Base-by-base conservation (phyloP, 2,888 invertebrate species). In the Nipponacmea schrenckii region DNA sequence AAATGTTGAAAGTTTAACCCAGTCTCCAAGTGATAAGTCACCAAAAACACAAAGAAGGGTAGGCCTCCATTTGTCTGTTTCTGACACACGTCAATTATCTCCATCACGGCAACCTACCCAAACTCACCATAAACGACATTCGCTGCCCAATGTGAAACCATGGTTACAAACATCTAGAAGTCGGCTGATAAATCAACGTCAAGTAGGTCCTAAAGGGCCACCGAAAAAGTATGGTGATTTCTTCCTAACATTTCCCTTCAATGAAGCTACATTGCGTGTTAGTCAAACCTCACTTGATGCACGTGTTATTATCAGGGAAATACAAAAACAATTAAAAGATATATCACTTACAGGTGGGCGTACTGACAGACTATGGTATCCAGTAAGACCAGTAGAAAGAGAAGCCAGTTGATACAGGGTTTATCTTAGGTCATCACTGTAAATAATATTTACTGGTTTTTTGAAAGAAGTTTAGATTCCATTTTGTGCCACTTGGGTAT, bases 231-330 rank as follows among this genome's bases (percentile, higher is more conserved):
- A 94, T 74, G 95, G 95, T 0, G 93, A 93, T 62, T 95, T 95
- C 94, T 92, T 93, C 63, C 90, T 94, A 77, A 92, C 94, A 73
- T 95, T 93, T 89, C 95, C 95, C 0, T 88, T 92, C 79, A 87
- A 83, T 83, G 87, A 79, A 75, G 81, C 76, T 62, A 85, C 85
- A 7, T 76, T 77, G 10, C 78, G 78, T 71, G 71, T 80, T 24
- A 77, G 80, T 66, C 76, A 79, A 20, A 70, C 77, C 8, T 82
- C 78, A 8, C 71, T 84, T 20, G 85, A 85, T 74, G 73, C 82
- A 7, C 82, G 83, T 70, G 69, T 80, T 56, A 78, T 84, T 24
- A 81, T 85, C n/a, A 79, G 80, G 65, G 86, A 86, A 69, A 75
- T 76, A 10, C 85, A 84, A 75, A 81, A 80, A 67, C 68, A 82